Conservation (phyloP, 2,888 invertebrate species). For the Drosophila algonquin region DNA sequence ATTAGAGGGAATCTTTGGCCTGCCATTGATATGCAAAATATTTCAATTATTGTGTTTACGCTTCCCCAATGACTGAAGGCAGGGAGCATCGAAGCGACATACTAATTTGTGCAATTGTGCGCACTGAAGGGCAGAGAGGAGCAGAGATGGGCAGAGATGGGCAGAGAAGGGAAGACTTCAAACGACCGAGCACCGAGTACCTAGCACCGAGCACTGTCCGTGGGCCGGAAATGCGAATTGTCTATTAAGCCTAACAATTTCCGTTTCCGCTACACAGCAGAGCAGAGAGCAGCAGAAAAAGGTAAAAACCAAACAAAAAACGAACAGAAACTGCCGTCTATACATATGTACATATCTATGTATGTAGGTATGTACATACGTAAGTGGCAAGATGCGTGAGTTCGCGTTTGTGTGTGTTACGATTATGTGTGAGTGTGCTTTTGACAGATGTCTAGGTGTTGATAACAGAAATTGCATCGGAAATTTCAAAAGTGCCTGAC, state of each 20-base stretch:
- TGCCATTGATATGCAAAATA: constrained; percentile 33
- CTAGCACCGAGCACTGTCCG: constrained; percentile 1
- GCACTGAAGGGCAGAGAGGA: constrained; percentile 1
- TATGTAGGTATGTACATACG: too few relatives aligned
- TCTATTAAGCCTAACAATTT: constrained; percentile 80
- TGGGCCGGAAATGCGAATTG: constrained; percentile 70
- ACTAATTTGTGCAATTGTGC: constrained; percentile 64
- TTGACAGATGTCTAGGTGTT: constrained; percentile 79
- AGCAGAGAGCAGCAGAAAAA: constrained; percentile 2
- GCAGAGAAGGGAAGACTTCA: constrained; percentile 48
- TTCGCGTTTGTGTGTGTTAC: constrained; percentile 13
- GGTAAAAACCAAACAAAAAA: constrained; percentile 23
- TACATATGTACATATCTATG: constrained; percentile 11
- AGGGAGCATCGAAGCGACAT: neutral
- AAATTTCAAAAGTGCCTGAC: constrained; percentile 69
- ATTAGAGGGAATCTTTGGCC: constrained; percentile 27
- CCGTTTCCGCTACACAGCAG: constrained; percentile 67
- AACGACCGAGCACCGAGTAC: constrained; percentile 32
- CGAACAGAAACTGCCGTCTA: constrained; percentile 14
- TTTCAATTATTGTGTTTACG: constrained; percentile 42
- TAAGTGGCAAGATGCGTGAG: constrained; percentile 11
- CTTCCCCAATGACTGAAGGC: constrained; percentile 7
- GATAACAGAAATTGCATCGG: constrained; percentile 76
- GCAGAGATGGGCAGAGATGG: too few relatives aligned
- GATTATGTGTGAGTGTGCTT: constrained; percentile 44